Conservation (phyloP, 2,888 invertebrate species). For the Argyresthia albistria region DNA sequence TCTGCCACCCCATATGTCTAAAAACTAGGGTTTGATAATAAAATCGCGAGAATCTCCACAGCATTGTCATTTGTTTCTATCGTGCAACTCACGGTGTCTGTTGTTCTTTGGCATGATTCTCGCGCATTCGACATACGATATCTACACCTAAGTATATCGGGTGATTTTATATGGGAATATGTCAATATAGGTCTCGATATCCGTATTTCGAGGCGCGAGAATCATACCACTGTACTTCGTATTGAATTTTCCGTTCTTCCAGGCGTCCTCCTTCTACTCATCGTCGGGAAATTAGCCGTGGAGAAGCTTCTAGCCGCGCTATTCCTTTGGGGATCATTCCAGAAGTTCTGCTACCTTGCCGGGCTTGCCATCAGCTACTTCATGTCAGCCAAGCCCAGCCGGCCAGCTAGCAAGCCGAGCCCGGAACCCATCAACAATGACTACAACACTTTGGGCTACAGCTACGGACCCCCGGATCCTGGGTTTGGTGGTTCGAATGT, state of each 20-base stretch:
- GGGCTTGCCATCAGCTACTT: slow-evolving; percentile 46
- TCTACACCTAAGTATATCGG: too few relatives aligned
- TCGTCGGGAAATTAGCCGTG: slow-evolving; percentile 47
- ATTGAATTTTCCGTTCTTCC: slow-evolving; percentile 12
- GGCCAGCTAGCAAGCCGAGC: neutral
- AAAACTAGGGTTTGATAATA: too few relatives aligned
- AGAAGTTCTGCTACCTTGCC: slow-evolving; percentile 46
- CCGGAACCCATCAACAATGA: slow-evolving; percentile 16
- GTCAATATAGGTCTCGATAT: too few relatives aligned
- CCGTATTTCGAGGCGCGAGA: too few relatives aligned
- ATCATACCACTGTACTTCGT: neutral
- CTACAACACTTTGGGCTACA: slow-evolving; percentile 57
- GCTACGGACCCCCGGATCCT: slow-evolving; percentile 44
- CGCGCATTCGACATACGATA: too few relatives aligned
- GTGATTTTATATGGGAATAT: too few relatives aligned
- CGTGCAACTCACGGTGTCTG: too few relatives aligned
- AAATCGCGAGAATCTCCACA: too few relatives aligned
- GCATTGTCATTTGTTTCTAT: too few relatives aligned
- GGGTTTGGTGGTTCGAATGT: neutral
- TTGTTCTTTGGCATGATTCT: too few relatives aligned
- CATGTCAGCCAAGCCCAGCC: slow-evolving; percentile 30
- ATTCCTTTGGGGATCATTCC: slow-evolving; percentile 50
- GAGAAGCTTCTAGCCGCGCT: slow-evolving; percentile 47
- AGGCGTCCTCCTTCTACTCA: slow-evolving; percentile 44
- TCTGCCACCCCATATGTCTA: too few relatives aligned